phyloP scores from a whole-genome alignment of 2,888 invertebrate species.

The Lasius platythorax region DNA sequence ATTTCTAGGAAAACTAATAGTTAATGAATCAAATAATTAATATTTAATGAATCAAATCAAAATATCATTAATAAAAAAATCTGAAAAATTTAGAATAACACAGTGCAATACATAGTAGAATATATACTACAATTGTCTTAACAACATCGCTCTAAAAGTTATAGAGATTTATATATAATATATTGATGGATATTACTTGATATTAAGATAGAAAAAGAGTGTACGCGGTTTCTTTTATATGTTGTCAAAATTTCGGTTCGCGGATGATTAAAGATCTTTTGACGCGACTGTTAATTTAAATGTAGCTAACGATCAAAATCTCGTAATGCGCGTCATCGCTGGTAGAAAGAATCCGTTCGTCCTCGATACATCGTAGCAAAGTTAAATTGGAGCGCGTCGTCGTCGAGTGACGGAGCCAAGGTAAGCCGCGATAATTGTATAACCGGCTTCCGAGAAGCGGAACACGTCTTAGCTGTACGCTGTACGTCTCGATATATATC shows the following conservation, averaged over 20 bases:
- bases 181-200: not conserved
- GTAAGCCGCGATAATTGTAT: conserved; percentile 83
- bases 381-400: conserved; percentile 72
- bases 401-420: conserved; percentile 74
- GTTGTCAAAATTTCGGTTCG: not conserved
- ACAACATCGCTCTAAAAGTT: not conserved
- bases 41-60: not conserved
- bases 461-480: conserved; percentile 67
- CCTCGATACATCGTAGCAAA: conserved; percentile 58
- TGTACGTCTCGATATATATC: conserved; percentile 56
- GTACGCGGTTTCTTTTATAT: not conserved
- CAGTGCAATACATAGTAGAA: not conserved
- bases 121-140: not conserved
- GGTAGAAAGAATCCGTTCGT: conserved; percentile 60
- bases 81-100: not conserved
- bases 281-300: not conserved
- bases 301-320: conserved; percentile 6
- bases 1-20: not conserved
- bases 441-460: conserved; percentile 81
- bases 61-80: not conserved
- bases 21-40: not conserved
- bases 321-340: not conserved
- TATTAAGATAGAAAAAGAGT: not conserved
- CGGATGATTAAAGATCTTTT: not conserved
- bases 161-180: not conserved